phyloP scores from a whole-genome alignment of 2,113 vertebrate species.

The Nematolebias whitei region DNA sequence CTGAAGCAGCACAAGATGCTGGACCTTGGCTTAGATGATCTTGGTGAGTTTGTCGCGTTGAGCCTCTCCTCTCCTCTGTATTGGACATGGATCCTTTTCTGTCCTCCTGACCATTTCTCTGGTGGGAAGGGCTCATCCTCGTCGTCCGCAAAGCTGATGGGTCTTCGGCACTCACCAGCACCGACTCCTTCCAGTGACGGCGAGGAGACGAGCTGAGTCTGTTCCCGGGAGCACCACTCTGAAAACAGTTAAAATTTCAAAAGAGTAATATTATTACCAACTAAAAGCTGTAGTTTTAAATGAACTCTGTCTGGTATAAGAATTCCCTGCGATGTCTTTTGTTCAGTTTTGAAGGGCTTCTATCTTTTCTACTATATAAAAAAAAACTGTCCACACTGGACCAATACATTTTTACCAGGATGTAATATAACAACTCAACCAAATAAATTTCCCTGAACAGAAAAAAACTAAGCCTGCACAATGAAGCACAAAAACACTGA shows the following conservation, averaged over 20 bases:
- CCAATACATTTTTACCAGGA: background rate
- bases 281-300: background rate
- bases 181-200: constrained; percentile 80
- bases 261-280: background rate
- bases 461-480: background rate
- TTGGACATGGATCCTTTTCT: constrained; percentile 63
- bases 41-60: constrained; percentile 75
- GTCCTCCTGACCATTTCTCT: constrained; percentile 79
- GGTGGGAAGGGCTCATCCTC: constrained; percentile 78
- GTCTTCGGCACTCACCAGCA: constrained; percentile 73
- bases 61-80: constrained; percentile 71
- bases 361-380: background rate
- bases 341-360: constrained; percentile 3
- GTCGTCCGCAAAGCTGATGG: constrained; percentile 72
- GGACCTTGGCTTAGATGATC: constrained; percentile 94
- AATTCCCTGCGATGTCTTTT: background rate
- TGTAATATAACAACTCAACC: too few species aligned
- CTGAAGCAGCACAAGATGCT: constrained; percentile 85
- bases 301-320: background rate
- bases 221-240: constrained; percentile 76
- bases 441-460: background rate
- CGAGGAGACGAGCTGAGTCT: constrained; percentile 69
- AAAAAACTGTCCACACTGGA: background rate
- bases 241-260: constrained; percentile 16
- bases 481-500: background rate